These are phyloP conservation scores for Cyanistes caeruleus DNA, from an alignment of 2,113 vertebrate species.

Conservation along the genomic window DNA sequence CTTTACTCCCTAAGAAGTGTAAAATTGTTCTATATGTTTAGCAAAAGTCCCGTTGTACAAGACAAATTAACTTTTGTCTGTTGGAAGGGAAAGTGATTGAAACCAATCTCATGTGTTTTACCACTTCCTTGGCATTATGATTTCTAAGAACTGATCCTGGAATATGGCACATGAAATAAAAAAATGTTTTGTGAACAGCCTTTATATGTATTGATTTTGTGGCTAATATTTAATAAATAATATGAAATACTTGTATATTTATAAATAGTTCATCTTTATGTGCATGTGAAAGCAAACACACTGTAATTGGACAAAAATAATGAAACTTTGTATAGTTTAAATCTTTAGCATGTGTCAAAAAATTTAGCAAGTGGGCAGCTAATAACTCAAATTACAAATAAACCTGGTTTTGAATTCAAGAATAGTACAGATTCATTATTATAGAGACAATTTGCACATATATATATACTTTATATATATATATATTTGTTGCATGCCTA, in stretches of 20 bases:
- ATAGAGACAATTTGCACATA: neutral
- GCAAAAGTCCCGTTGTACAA: neutral
- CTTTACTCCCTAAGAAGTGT: neutral
- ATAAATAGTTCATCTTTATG: neutral
- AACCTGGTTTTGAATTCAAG: neutral
- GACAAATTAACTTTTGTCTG: neutral
- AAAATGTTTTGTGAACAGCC: neutral
- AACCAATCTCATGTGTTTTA: neutral
- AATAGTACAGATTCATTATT: neutral
- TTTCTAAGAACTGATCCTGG: neutral
- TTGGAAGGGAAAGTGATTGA: neutral
- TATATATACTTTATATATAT: neutral
- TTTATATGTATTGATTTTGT: neutral
- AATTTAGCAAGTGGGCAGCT: neutral
- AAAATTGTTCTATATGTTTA: neutral
- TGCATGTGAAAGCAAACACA: neutral
- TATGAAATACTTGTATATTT: neutral
- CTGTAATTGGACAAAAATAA: neutral
- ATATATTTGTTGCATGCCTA: neutral
- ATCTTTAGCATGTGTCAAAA: neutral
- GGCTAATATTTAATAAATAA: neutral
- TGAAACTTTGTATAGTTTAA: neutral
- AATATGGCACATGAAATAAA: neutral
- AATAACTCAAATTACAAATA: neutral
- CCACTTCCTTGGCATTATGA: neutral